phyloP scores from a whole-genome alignment of 2,797 vertebrate species.

The Toxotes lorentzi region DNA sequence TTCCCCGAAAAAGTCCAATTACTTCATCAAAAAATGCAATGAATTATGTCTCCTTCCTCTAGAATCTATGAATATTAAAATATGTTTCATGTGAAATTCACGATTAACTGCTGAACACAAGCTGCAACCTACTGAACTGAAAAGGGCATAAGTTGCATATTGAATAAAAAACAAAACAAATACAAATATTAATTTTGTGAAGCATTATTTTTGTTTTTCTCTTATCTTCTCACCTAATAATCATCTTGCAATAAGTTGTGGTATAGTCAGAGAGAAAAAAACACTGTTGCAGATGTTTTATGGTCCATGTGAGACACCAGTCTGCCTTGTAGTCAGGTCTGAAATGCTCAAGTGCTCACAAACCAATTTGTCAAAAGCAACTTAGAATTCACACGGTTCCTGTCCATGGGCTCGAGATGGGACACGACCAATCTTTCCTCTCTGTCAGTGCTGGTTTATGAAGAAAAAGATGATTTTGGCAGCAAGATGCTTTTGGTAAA shows the following conservation, averaged over 20 bases:
- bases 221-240: neutral
- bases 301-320: slow-evolving; percentile 22
- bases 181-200: neutral
- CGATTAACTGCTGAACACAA: neutral
- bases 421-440: slow-evolving; percentile 55
- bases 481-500: slow-evolving; percentile 65
- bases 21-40: neutral
- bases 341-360: slow-evolving; percentile 29
- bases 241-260: neutral
- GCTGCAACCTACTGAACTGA: neutral
- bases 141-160: neutral
- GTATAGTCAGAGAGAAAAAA: neutral
- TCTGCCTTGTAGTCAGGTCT: slow-evolving; percentile 23
- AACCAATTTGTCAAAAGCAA: slow-evolving; percentile 63
- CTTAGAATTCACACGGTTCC: slow-evolving; percentile 59
- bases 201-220: neutral
- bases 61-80: slow-evolving; percentile 5
- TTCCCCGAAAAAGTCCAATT: slow-evolving; percentile 4
- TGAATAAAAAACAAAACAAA: neutral
- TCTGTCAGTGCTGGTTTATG: slow-evolving; percentile 67
- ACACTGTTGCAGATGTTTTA: slow-evolving; percentile 42
- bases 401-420: slow-evolving; percentile 48
- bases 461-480: slow-evolving; percentile 66
- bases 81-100: neutral
- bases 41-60: neutral